Evolutionary conservation across 2,888 invertebrate genomes (phyloP).

Genomic region (Pilophorus perplexus): DNA sequence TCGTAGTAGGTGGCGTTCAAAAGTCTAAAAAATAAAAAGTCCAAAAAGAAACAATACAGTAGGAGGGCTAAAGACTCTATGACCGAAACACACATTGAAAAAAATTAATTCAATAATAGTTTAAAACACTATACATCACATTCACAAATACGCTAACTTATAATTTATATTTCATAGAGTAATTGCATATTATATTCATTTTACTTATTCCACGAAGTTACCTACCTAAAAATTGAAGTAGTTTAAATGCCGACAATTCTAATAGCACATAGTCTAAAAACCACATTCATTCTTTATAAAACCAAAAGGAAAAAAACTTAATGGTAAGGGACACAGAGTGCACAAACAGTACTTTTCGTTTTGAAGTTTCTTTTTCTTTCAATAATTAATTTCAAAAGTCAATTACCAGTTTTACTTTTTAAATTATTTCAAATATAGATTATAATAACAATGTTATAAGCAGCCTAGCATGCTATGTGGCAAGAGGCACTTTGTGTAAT

Average conservation of each 20-base stretch:
- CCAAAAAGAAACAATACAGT: conserved; percentile 43
- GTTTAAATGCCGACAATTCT: conserved; percentile 42
- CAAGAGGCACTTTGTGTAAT: conserved; percentile 47
- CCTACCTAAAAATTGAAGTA: conserved; percentile 43
- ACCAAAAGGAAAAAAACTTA: conserved; percentile 41
- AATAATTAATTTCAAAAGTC: conserved; percentile 9
- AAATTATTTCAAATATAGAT: conserved; percentile 31
- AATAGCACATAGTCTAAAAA: conserved; percentile 38
- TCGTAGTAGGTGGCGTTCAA: conserved; percentile 35
- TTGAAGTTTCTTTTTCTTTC: conserved; percentile 2
- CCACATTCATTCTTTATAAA: conserved; percentile 44
- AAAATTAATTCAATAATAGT: conserved; percentile 43
- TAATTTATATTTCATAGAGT: conserved; percentile 42
- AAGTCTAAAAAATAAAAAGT: conserved; percentile 38
- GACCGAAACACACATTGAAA: conserved; percentile 46
- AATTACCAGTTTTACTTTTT: conserved; percentile 30
- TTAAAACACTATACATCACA: conserved; percentile 48
- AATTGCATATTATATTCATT: conserved; percentile 40
- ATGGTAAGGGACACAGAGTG: conserved; percentile 45
- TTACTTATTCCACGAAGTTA: conserved; percentile 45
- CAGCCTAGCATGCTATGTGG: conserved; percentile 47
- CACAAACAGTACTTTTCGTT: conserved; percentile 36
- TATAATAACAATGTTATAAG: conserved; percentile 47
- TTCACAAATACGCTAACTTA: conserved; percentile 47
- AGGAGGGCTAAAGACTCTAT: conserved; percentile 36